Evolutionary conservation across 2,888 invertebrate species (phyloP), one percentile per base, ranked within the genome.

Genomic region (Nemoura dubitans): DNA sequence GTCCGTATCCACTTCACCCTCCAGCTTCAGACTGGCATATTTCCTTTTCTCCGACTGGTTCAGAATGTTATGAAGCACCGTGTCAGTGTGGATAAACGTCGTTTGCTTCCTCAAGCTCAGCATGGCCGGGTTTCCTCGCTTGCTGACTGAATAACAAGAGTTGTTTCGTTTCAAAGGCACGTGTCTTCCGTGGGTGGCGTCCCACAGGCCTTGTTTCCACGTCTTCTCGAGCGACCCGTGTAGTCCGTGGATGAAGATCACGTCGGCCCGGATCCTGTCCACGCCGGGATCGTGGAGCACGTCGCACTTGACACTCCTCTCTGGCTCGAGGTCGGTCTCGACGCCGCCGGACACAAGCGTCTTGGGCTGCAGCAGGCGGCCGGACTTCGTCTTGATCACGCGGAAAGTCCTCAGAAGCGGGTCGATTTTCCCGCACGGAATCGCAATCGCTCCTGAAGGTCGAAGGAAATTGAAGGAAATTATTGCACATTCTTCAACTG

Each of bases 221-320:
- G 97, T 97, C 89, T 96, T 96, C 27, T 94, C 94, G 42, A 96
- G 92, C 0, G 97, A 97, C 28, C 95, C 96, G 89, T 95, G 94
- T 0, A 96, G 91, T 2, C 97, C 97, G 90, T 98, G 97, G 0
- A 97, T 94, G 90, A 98, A 96, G 27, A 98, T 94, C 28, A 97
- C 94, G 90, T 98, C 97, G 0, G 93, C 93, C 5, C 89, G 87
- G 76, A 85, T 84, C 88, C 87, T 87, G 14, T 88, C 89, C 0
- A 88, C 88, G 1, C 89, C 89, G 0, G 92, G 92, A 88, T 91
- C 90, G 85, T 89, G 89, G 21, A 92, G 89, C 2, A 92, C 91
- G 25, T 89, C 88, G 87, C 92, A 91, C 26, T 91, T 91, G 0
- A 92, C 92, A 36, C 90, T 91, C 88, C 90, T 90, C 88, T 92